Conservation (phyloP, 2,113 vertebrate genomes). For the Tetrao urogallus region DNA sequence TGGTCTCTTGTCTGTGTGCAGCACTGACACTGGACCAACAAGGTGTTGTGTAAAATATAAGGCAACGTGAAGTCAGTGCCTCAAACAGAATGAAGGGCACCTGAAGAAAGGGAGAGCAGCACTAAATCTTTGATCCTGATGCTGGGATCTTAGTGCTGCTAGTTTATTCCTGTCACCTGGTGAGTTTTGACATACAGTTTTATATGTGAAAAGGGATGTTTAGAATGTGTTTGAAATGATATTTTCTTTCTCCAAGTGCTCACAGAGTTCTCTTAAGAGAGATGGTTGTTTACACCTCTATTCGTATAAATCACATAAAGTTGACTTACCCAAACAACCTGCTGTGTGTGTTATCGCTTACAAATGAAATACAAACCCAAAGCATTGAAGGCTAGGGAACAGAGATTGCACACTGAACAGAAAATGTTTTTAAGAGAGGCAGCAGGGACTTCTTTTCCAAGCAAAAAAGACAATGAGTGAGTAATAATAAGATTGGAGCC, state of each 20-base stretch:
- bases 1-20: not conserved
- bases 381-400: not conserved
- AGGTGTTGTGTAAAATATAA: not conserved
- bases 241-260: not conserved
- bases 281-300: not conserved
- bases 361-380: not conserved
- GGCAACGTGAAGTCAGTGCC: not conserved
- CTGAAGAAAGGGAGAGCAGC: not conserved
- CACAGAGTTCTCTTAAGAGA: not conserved
- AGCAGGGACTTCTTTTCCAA: not conserved
- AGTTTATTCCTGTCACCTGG: not conserved
- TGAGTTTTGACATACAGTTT: conserved; percentile 26
- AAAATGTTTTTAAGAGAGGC: not conserved
- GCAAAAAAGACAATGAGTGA: not conserved
- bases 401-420: not conserved
- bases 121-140: not conserved
- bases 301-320: conserved; percentile 17
- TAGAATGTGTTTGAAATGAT: not conserved
- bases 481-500: conserved; percentile 1
- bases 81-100: not conserved
- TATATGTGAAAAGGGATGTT: not conserved
- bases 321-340: conserved; percentile 13
- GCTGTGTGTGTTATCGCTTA: not conserved
- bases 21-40: not conserved
- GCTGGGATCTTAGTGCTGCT: not conserved